Base-by-base conservation (phyloP, 2,113 vertebrate species). In the Myanophis thanlyinensis region DNA sequence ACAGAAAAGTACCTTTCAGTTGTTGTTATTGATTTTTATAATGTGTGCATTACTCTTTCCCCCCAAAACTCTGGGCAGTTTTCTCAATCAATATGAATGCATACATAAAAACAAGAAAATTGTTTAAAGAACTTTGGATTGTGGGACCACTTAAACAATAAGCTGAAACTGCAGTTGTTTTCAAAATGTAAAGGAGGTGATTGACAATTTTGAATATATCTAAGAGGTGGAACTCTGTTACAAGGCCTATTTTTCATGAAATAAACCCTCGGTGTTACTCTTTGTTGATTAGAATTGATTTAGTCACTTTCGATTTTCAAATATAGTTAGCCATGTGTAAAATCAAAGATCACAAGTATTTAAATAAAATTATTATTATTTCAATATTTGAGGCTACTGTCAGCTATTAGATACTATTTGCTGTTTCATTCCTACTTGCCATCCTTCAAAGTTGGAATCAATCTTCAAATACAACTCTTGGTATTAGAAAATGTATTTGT, bases 401-500 rank as follows among this genome's bases (percentile, higher is more conserved):
- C n/a, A 80, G 15, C 15, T 80, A 8, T 40, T 80, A 20, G 5
- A 80, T 3, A 40, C 67, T 80, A 40, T 40, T 40, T 80, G 18
- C 35, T 4, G 10, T n/a, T 87, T 49, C 5, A 49, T 49, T 87
- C 25, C 85, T 30, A 85, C 11, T n/a, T 49, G 46, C 3, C 25
- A 49, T 4, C 20, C 49, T 59, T 85, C 93, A 91, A 95, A 95
- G 11, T 25, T 46, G 89, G 10, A 85, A 95, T 15, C 25, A 15
- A 0, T 91, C 85, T 94, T 46, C 93, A 92, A 94, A 94, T 88
- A 87, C 91, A 59, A 91, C 30, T 54, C 22, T 54, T 49, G 93
- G 56, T 44, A 90, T 92, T 95, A 95, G 46, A 94, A 94, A 27
- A 90, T 91, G 12, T 62, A 40, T 27, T 87, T 90, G 52, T 88